Evolutionary conservation across 2,888 invertebrate genomes (phyloP).

Genomic region (Drosophila helvetica): DNA sequence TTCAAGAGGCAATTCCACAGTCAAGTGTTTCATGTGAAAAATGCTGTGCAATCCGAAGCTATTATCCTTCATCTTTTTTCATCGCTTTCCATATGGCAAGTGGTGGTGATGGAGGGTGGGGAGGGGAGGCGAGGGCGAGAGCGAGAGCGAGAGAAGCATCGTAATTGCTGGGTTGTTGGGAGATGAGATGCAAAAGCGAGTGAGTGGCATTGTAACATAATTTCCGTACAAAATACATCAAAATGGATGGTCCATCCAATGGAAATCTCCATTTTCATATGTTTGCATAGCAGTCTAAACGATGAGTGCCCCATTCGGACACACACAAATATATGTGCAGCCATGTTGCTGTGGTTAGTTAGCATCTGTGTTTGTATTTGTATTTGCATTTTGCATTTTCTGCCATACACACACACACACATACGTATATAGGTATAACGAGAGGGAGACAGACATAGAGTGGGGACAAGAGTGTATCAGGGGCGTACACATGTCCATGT

Average conservation of each 20-base stretch:
- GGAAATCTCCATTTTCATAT: conserved; percentile 61
- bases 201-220: conserved; percentile 71
- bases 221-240: conserved; percentile 77
- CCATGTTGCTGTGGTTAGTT: conserved; percentile 71
- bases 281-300: conserved; percentile 43
- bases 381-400: conserved; percentile 75
- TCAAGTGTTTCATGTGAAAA: conserved; percentile 71
- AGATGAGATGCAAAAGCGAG: conserved; percentile 34
- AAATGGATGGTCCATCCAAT: conserved; percentile 56
- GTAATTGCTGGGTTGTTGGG: conserved; percentile 24
- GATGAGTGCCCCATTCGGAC: conserved; percentile 17
- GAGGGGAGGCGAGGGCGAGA: neutral
- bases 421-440: neutral
- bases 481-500: conserved; percentile 46
- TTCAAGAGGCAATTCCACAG: conserved; percentile 73
- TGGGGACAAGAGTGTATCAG: neutral
- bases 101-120: neutral
- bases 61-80: conserved; percentile 33
- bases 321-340: conserved; percentile 34
- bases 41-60: conserved; percentile 62
- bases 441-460: conserved; percentile 2
- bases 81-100: neutral
- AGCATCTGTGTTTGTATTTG: conserved; percentile 79
- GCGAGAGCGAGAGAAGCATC: neutral
- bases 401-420: conserved; percentile 36